These are phyloP conservation scores for Callionymus lyra DNA, from an alignment of 2,113 vertebrate genomes.

Conservation along the genomic window DNA sequence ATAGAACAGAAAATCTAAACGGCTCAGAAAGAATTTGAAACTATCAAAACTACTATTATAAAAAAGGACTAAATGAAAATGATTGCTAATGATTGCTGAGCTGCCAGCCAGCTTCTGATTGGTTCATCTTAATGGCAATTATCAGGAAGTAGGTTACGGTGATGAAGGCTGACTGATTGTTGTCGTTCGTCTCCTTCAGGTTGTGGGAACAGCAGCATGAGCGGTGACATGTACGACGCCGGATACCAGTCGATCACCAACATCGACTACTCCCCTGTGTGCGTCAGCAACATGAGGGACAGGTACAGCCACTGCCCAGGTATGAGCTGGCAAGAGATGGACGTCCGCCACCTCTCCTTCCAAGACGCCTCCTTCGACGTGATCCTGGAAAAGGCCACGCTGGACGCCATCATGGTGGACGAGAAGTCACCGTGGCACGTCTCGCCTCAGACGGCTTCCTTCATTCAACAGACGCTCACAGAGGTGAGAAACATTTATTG, in stretches of 20 bases:
- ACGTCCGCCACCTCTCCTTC: constrained; percentile 71
- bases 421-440: constrained; percentile 78
- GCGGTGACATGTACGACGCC: constrained; percentile 69
- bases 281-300: constrained; percentile 73
- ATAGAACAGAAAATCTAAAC: no score
- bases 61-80: no score
- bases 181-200: constrained; percentile 55
- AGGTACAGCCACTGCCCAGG: constrained; percentile 58
- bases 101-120: no score
- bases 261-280: constrained; percentile 84
- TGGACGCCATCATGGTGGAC: constrained; percentile 81
- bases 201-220: constrained; percentile 88
- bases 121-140: no score
- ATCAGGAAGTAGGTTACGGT: no score
- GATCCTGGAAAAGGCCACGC: constrained; percentile 83
- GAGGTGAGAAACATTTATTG: constrained; percentile 79
- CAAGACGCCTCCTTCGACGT: constrained; percentile 71
- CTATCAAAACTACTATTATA: no score
- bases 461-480: constrained; percentile 69
- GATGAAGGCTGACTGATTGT: no score
- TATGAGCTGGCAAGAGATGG: constrained; percentile 86
- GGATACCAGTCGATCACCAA: constrained; percentile 79
- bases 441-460: constrained; percentile 51
- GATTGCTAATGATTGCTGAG: no score
- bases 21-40: no score